Percentiles rank a stretch among this genome's conserved stretches.
Evolutionary conservation across 2,797 vertebrate genomes (phyloP).

Genomic region (Picus viridis): DNA sequence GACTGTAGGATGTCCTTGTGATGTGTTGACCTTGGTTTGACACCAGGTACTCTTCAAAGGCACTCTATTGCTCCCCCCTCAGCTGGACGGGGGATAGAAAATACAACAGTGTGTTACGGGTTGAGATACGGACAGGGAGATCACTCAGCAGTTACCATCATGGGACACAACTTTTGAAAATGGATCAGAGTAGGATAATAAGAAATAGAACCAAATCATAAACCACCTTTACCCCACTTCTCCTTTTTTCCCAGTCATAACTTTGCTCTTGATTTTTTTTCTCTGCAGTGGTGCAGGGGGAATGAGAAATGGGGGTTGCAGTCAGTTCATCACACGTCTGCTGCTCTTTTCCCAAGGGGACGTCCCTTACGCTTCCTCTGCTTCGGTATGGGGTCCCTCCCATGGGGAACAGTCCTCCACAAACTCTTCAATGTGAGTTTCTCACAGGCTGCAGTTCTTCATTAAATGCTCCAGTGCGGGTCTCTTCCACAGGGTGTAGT

Average conservation of each 20-base stretch:
- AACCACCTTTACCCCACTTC: not conserved
- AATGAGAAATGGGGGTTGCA: not conserved
- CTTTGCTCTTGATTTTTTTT: not conserved
- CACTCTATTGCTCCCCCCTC: too few relatives aligned
- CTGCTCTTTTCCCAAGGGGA: not conserved
- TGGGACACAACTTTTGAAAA: not conserved
- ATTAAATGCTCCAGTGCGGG: too few relatives aligned
- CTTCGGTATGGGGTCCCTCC: not conserved
- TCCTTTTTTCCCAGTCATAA: not conserved
- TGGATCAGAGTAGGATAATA: not conserved
- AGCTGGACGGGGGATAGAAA: not conserved
- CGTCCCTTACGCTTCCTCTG: not conserved
- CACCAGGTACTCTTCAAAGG: not conserved
- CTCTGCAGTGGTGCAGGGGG: not conserved
- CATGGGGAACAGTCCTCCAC: not conserved
- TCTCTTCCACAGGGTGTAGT: not conserved
- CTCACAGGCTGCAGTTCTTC: not conserved
- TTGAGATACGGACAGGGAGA: not conserved
- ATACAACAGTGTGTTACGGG: too few relatives aligned
- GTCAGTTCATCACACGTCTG: not conserved
- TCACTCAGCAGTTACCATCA: not conserved
- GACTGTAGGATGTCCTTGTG: not conserved
- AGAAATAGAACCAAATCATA: not conserved
- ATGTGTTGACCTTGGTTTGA: not conserved
- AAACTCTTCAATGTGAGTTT: not conserved